Percentiles rank a stretch among this genome's conserved stretches.
phyloP scores from a whole-genome alignment of 2,888 invertebrate species.

The Hedychridium roseum region DNA sequence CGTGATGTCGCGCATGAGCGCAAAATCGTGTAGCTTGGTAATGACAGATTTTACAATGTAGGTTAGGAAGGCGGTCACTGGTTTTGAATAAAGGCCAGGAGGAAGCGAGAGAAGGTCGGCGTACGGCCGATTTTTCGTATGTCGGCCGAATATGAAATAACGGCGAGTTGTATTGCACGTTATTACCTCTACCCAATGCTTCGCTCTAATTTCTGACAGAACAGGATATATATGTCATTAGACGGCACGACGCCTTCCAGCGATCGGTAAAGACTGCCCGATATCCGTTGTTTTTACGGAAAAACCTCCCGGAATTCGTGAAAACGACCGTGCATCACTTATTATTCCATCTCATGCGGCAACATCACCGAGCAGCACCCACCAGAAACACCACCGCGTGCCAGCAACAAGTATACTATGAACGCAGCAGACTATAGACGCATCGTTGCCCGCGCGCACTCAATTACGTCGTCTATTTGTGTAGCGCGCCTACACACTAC shows the following conservation, averaged over 20 bases:
- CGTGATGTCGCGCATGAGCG: not conserved
- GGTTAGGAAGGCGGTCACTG: conserved; percentile 29
- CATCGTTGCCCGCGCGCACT: no score
- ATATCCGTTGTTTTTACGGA: no score
- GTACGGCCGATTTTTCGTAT: conserved; percentile 5
- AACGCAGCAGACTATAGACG: conserved; percentile 19
- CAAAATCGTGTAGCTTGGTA: not conserved
- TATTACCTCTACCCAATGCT: conserved; percentile 22
- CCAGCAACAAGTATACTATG: conserved; percentile 36
- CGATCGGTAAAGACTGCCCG: no score
- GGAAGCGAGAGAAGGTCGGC: conserved; percentile 13
- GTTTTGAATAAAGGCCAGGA: conserved; percentile 9
- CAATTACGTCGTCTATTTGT: no score
- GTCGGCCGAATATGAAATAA: conserved; percentile 1
- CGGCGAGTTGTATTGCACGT: conserved; percentile 15
- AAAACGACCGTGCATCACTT: no score
- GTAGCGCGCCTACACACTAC: no score
- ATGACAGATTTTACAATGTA: conserved; percentile 22
- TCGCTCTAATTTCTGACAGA: no score
- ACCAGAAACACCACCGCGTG: conserved; percentile 23
- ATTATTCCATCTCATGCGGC: not conserved
- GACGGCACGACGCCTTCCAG: conserved; percentile 9
- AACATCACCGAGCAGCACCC: conserved; percentile 3
- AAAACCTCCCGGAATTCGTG: no score
- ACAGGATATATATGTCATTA: no score